phyloP scores from a whole-genome alignment of 2,888 invertebrate species.

The Baccha elongata region DNA sequence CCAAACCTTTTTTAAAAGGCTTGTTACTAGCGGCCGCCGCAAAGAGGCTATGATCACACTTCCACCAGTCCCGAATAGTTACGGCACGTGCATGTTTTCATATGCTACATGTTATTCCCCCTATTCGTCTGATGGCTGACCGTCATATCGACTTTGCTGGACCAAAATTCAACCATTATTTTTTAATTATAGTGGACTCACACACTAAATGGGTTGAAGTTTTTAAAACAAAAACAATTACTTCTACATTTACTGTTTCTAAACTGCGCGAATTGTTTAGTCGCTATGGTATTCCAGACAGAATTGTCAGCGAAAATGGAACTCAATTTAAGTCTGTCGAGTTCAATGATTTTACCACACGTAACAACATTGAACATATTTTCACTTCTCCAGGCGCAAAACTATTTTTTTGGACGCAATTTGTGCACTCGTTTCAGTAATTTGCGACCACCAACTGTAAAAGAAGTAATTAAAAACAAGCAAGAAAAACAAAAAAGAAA shows the following conservation, averaged over 20 bases:
- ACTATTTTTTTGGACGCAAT: neutral
- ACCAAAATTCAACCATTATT: conserved; percentile 28
- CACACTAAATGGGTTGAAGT: conserved; percentile 30
- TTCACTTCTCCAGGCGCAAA: too few relatives aligned
- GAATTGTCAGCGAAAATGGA: conserved; percentile 8
- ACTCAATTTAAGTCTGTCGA: neutral
- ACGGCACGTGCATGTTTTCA: too few relatives aligned
- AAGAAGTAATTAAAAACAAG: conserved; percentile 1
- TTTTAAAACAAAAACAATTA: conserved; percentile 22
- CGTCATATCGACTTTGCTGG: conserved; percentile 30
- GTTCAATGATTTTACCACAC: neutral
- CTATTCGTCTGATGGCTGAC: too few relatives aligned
- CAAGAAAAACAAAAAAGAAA: conserved; percentile 16
- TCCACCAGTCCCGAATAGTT: too few relatives aligned
- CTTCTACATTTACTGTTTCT: neutral
- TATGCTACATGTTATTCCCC: too few relatives aligned
- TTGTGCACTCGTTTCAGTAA: neutral
- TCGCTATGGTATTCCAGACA: conserved; percentile 3
- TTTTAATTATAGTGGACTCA: conserved; percentile 24
- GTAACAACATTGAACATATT: neutral
- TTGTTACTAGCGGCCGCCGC: too few relatives aligned
- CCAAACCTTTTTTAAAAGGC: too few relatives aligned
- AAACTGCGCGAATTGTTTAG: conserved; percentile 2
- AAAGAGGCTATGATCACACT: too few relatives aligned
- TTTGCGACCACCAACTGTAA: conserved; percentile 6